Percentiles rank a stretch among this genome's conserved stretches.
Conservation (phyloP, 2,888 invertebrate species). For the Colostygia pectinataria region DNA sequence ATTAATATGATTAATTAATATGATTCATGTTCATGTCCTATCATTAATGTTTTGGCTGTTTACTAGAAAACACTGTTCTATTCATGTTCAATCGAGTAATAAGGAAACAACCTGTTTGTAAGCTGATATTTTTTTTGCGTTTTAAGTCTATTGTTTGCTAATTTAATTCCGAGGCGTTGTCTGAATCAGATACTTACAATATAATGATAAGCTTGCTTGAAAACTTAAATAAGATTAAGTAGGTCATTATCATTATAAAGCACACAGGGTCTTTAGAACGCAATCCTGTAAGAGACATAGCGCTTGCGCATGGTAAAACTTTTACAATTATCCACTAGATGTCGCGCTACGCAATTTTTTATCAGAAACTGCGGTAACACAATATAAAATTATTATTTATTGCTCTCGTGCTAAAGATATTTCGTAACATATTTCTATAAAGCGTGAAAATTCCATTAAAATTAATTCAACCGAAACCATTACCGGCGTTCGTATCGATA, state of each 20-base stretch:
- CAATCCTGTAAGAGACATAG: conserved; percentile 46
- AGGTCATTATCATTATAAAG: too few species aligned
- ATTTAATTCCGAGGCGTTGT: conserved; percentile 68
- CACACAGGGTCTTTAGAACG: too few species aligned
- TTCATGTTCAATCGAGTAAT: conserved; percentile 60
- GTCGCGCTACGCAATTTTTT: conserved; percentile 52
- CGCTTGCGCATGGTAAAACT: conserved; percentile 64
- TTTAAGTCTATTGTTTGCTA: conserved; percentile 68
- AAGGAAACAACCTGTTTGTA: conserved; percentile 71
- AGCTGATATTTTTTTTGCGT: conserved; percentile 67
- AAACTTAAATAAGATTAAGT: conserved; percentile 18
- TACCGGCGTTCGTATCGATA: conserved; percentile 80
- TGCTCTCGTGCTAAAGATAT: conserved; percentile 71
- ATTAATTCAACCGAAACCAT: conserved; percentile 82
- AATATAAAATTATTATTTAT: conserved; percentile 62
- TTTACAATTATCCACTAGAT: conserved; percentile 57
- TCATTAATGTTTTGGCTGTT: conserved; percentile 28
- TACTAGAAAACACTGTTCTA: conserved; percentile 43
- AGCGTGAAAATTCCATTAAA: conserved; percentile 82
- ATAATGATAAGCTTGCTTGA: conserved; percentile 52
- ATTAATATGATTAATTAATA: too few species aligned
- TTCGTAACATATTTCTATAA: conserved; percentile 80
- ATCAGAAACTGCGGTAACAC: conserved; percentile 32
- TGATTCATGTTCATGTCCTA: too few species aligned
- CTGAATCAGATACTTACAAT: conserved; percentile 50